A percentile compares a stretch with the other conserved stretches of the same genome.
Evolutionary conservation across 2,888 invertebrate genomes (phyloP).

Genomic region (Hypomecis punctinalis): DNA sequence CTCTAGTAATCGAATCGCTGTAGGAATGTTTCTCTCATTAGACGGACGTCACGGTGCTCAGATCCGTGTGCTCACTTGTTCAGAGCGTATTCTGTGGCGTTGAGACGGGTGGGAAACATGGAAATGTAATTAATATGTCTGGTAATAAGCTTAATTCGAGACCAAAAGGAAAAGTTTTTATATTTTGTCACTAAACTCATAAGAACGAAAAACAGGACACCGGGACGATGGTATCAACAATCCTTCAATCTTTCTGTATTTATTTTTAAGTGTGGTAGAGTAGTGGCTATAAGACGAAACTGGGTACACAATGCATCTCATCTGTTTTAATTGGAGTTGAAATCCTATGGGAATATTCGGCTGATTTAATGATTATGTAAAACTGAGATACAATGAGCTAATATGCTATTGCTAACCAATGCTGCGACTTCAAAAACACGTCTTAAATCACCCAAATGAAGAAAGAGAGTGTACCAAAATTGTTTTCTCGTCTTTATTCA

Average conservation of each 20-base stretch:
- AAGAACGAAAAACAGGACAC: too few species aligned
- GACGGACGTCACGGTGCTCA: constrained; percentile 48
- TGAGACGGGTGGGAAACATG: constrained; percentile 37
- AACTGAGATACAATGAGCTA: background rate
- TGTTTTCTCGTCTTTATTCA: constrained; percentile 3
- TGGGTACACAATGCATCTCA: too few species aligned
- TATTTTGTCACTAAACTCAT: background rate
- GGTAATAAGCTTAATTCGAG: constrained; percentile 17
- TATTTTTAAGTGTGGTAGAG: too few species aligned
- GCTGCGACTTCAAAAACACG: background rate
- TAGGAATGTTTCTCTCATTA: constrained; percentile 45
- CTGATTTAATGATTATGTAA: background rate
- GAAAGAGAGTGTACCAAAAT: background rate
- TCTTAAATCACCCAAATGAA: background rate
- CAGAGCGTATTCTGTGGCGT: constrained; percentile 33
- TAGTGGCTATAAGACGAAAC: too few species aligned
- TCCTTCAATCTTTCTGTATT: too few species aligned
- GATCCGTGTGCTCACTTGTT: constrained; percentile 25
- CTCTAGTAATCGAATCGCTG: constrained; percentile 32
- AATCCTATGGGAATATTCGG: too few species aligned
- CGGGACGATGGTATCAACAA: too few species aligned
- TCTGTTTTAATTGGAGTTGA: too few species aligned
- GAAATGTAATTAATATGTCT: constrained; percentile 33
- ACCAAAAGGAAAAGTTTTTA: background rate
- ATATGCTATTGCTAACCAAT: too few species aligned